Conservation (phyloP, 1,140 invertebrate genomes). For the Sesamia nonagrioides region DNA sequence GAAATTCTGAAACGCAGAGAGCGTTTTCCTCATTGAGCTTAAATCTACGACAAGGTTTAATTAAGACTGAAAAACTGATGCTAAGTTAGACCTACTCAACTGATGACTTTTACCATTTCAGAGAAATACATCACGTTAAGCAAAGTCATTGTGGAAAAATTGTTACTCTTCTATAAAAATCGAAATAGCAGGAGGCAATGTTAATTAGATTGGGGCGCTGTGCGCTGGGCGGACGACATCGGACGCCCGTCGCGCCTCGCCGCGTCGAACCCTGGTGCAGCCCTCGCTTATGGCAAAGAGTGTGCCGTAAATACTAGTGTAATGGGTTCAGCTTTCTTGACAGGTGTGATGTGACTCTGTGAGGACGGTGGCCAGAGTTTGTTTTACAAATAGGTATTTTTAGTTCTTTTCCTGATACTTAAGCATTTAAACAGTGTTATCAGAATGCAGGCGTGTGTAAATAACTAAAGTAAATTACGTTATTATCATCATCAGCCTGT, state of each 20-base stretch:
- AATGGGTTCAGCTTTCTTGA: background rate
- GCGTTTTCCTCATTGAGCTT: too few species aligned
- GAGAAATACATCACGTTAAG: background rate
- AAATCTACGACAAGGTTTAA: too few species aligned
- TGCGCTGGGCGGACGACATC: constrained; percentile 3
- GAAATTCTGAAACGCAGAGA: too few species aligned
- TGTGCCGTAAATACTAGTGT: background rate
- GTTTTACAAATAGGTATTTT: too few species aligned
- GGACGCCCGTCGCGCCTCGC: background rate
- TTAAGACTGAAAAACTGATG: too few species aligned
- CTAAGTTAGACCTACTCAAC: too few species aligned
- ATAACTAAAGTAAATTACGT: too few species aligned
- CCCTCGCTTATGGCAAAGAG: background rate
- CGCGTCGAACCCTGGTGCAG: background rate
- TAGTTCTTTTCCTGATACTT: too few species aligned
- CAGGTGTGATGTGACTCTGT: background rate
- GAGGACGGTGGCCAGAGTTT: background rate
- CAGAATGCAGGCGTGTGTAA: too few species aligned
- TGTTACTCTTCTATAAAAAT: constrained; percentile 10
- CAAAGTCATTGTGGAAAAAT: background rate
- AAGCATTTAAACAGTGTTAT: too few species aligned
- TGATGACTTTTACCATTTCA: background rate
- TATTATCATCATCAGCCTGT: too few species aligned
- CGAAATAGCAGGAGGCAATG: background rate
- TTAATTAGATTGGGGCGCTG: constrained; percentile 16